Evolutionary conservation across 2,113 vertebrate genomes (phyloP), one percentile per base, ranked within the genome.

Genomic region (Leptobrachium leishanense): DNA sequence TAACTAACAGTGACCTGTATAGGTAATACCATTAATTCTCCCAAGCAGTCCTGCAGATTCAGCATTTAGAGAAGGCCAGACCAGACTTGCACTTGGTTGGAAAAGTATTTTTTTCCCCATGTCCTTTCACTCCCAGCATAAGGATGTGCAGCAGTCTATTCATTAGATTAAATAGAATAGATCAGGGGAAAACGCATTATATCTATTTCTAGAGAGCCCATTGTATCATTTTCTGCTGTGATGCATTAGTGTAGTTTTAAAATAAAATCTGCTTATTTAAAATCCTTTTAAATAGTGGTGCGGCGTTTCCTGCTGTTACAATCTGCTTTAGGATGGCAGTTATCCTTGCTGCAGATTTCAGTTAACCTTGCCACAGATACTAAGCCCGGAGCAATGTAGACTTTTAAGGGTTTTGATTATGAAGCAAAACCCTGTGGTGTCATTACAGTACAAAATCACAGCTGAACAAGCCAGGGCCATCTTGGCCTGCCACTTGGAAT

Each of bases 251-350:
- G 85, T 87, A 88, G 88, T 91, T 88, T 90, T 92, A 89, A 80
- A 92, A 90, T 87, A 88, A 92, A 94, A 94, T 92, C 91, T 90
- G 84, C 91, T 93, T 94, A 92, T 91, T 91, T 88, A 90, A 91
- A 91, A 93, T 92, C 89, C 91, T 92, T 93, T 92, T 92, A 94
- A 92, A 92, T 88, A 90, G 88, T 91, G 89, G 90, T 92, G 90
- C 91, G 89, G 88, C 89, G 90, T 91, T 91, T 89, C 88, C 90
- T 86, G 86, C 89, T 90, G 88, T 88, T 89, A 90, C 91, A 91
- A 87, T 88, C 88, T 87, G 87, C 88, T 91, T 80, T 80, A 68
- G 70, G 77, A 77, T 92, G 88, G 88, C 89, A 88, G 91, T 92
- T 92, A 90, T 90, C 91, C 90, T 94, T 92, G 91, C 84, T 89